Base-by-base conservation (phyloP, 92 coral and sea anemone species). In the Micromussa lordhowensis region DNA sequence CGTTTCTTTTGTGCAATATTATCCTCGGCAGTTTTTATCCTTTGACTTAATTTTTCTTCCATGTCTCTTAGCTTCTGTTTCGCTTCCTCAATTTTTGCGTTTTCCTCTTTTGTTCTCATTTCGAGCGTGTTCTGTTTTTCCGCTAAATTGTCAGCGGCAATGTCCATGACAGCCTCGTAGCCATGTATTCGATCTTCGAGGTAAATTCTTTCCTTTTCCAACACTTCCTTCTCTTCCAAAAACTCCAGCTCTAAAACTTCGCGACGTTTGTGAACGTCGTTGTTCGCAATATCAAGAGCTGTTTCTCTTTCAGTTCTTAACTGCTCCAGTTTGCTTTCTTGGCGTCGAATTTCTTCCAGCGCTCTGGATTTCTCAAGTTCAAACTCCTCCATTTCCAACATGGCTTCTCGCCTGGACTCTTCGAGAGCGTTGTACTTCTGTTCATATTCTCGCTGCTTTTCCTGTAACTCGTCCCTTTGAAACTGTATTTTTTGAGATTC, bases 91-190 rank as follows among this genome's bases (percentile, higher is more conserved):
- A 95, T 93, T 79, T 92, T 92, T 58, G 78, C 77, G 38, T 93
- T 95, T 79, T 96, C 96, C 58, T 96, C 98, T 88, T 88, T 88
- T 0, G 96, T 92, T 74, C 90, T 94, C n/a, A 88, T 86, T 55
- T 92, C 98, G 38, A 96, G 61, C 30, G 90, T 75, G 48, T 78
- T 87, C 59, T 98, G 98, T 55, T 95, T 95, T 70, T 98, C 98
- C 19, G 98, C 95, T 4, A 98, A 84, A 49, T 91, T 91, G 66
- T 98, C 99, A 6, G 98, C 98, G 70, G 98, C 94, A 35, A 94
- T 88, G 72, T 98, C 98, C 89, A 96, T 87, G 78, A 88, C 87
- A 22, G 93, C 91, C 55, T 96, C 99, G 54, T 90, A 91, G 32
- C 96, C 96, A 68, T 75, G 78, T 48, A 96, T 87, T 64, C 88